Conservation (phyloP, 2,888 invertebrate genomes). For the Boloria euphrosyne region DNA sequence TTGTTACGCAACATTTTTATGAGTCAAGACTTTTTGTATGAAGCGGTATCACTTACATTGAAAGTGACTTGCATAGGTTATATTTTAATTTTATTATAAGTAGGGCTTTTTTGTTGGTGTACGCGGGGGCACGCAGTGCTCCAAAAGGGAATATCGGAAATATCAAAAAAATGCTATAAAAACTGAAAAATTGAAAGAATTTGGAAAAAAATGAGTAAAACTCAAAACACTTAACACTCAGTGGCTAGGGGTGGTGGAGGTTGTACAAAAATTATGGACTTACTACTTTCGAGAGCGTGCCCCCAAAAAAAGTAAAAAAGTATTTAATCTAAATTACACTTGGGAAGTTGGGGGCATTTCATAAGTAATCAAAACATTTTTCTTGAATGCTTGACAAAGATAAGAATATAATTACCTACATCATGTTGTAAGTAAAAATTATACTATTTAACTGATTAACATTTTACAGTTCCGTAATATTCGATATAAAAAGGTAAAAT, state of each 20-base stretch:
- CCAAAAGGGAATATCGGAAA: too few species aligned
- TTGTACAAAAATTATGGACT: too few species aligned
- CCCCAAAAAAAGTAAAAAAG: too few species aligned
- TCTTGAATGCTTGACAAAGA: neutral
- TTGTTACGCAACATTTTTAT: constrained; percentile 62
- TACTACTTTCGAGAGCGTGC: too few species aligned
- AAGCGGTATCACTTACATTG: constrained; percentile 16
- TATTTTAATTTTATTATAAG: neutral
- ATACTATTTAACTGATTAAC: constrained; percentile 7
- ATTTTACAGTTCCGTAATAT: constrained; percentile 13
- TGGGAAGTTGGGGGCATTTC: neutral
- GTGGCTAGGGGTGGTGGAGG: too few species aligned
- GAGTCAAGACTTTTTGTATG: constrained; percentile 48
- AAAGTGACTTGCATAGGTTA: neutral
- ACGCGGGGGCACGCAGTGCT: too few species aligned
- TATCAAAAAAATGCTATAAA: too few species aligned
- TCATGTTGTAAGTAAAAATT: neutral
- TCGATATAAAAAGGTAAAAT: constrained; percentile 36
- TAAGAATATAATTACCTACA: too few species aligned
- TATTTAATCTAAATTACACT: neutral
- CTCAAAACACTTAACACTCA: too few species aligned
- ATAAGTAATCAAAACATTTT: neutral
- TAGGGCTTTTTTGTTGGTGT: too few species aligned
- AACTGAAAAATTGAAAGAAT: too few species aligned
- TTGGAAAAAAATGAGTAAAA: too few species aligned